Conservation (phyloP, 2,113 vertebrate species). For the Propithecus coquereli region DNA sequence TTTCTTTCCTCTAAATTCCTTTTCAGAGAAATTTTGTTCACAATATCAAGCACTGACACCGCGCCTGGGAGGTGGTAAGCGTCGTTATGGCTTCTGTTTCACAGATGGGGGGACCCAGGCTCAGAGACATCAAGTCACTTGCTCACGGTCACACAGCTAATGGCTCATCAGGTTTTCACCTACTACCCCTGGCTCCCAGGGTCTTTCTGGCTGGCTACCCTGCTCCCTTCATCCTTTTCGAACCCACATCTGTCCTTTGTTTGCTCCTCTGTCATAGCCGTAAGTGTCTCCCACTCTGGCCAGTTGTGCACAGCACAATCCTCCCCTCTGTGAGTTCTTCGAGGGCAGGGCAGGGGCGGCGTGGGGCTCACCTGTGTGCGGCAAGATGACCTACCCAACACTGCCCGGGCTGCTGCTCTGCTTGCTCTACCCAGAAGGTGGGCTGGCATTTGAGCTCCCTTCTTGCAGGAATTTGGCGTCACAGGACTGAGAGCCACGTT, state of each 20-base stretch:
- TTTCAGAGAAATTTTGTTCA: too few species aligned
- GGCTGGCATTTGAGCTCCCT: background rate
- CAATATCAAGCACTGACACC: background rate
- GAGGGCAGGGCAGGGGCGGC: background rate
- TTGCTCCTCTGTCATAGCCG: rapidly evolving
- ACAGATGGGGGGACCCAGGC: background rate
- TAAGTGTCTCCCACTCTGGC: background rate
- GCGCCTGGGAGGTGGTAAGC: rapidly evolving
- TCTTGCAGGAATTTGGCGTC: background rate
- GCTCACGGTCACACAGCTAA: background rate
- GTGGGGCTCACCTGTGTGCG: rapidly evolving
- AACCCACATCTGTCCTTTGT: background rate
- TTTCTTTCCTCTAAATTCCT: too few species aligned
- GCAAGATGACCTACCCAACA: rapidly evolving
- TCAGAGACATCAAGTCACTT: background rate
- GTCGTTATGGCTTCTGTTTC: background rate
- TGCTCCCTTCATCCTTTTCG: background rate
- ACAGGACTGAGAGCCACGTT: background rate
- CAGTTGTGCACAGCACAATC: rapidly evolving
- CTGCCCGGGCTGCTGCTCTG: rapidly evolving
- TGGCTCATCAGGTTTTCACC: too few species aligned
- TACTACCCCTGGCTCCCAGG: background rate
- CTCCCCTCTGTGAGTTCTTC: background rate
- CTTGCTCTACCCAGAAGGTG: background rate
- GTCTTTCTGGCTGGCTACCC: background rate